phyloP scores from a whole-genome alignment of 2,888 invertebrate genomes.

The Baccha elongata region DNA sequence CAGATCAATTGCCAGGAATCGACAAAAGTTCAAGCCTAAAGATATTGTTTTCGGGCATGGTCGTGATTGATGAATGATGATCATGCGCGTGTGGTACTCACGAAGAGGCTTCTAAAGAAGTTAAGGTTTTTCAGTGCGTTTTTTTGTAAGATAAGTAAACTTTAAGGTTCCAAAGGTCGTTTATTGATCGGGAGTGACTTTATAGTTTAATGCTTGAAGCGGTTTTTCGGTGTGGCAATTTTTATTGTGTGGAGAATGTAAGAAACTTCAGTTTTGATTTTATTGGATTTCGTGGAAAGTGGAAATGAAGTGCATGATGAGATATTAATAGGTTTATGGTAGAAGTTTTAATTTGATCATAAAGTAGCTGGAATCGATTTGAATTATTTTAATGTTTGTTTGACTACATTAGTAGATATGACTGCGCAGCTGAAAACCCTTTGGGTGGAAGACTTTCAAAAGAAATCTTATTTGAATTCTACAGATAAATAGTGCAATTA shows the following conservation, averaged over 20 bases:
- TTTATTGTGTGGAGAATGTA: slow-evolving; percentile 35
- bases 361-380: slow-evolving; percentile 10
- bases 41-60: slow-evolving; percentile 32
- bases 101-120: slow-evolving; percentile 43
- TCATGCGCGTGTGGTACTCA: slow-evolving; percentile 37
- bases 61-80: slow-evolving; percentile 66
- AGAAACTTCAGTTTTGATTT: slow-evolving; percentile 33
- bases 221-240: background rate
- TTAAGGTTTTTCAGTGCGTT: slow-evolving; percentile 12
- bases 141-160: slow-evolving; percentile 30
- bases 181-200: slow-evolving; percentile 46
- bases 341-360: slow-evolving; percentile 36
- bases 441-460: too few species aligned
- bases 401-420: too few species aligned
- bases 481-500: too few species aligned
- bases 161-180: slow-evolving; percentile 49
- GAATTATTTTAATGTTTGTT: too few species aligned
- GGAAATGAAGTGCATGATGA: slow-evolving; percentile 55
- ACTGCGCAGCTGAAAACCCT: too few species aligned
- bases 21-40: slow-evolving; percentile 42
- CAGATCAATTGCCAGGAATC: slow-evolving; percentile 50
- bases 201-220: slow-evolving; percentile 28
- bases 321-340: slow-evolving; percentile 61
- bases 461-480: too few species aligned
- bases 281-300: slow-evolving; percentile 51